These are phyloP conservation scores for Euleptes europaea DNA, from an alignment of 2,113 vertebrate genomes.

Conservation along the genomic window DNA sequence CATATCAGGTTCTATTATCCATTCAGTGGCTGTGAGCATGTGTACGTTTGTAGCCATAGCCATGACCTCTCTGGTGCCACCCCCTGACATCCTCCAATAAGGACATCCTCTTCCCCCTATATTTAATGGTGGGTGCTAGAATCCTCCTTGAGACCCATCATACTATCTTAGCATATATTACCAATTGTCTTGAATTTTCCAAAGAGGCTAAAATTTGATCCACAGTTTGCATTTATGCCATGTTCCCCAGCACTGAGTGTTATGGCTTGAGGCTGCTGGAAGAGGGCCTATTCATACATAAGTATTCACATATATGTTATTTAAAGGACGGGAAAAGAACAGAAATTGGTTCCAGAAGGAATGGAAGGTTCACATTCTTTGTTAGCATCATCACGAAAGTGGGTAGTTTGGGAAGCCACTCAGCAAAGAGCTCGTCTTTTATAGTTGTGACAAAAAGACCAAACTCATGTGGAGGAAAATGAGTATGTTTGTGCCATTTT, in stretches of 20 bases:
- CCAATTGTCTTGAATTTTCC: not conserved
- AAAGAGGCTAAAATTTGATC: not conserved
- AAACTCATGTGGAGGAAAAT: not conserved
- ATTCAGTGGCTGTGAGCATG: too few relatives aligned
- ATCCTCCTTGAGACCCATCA: too few relatives aligned
- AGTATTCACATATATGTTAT: not conserved
- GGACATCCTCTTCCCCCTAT: too few relatives aligned
- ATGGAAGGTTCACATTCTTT: not conserved
- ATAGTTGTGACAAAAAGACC: not conserved
- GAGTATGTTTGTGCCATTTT: not conserved
- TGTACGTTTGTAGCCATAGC: too few relatives aligned
- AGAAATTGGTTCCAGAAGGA: not conserved
- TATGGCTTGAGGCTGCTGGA: not conserved
- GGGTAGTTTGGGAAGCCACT: not conserved
- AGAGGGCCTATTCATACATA: not conserved
- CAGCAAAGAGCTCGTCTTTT: slow-evolving; percentile 1
- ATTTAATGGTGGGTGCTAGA: not conserved
- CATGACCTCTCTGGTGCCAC: too few relatives aligned
- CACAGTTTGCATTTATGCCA: not conserved
- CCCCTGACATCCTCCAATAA: too few relatives aligned
- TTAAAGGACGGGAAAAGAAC: not conserved
- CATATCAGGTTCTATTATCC: too few relatives aligned
- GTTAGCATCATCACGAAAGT: not conserved
- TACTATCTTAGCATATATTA: not conserved
- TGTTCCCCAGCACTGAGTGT: not conserved